Percentiles rank a stretch among this genome's conserved stretches.
Conservation (phyloP, 2,797 vertebrate genomes). For the Artibeus lituratus region DNA sequence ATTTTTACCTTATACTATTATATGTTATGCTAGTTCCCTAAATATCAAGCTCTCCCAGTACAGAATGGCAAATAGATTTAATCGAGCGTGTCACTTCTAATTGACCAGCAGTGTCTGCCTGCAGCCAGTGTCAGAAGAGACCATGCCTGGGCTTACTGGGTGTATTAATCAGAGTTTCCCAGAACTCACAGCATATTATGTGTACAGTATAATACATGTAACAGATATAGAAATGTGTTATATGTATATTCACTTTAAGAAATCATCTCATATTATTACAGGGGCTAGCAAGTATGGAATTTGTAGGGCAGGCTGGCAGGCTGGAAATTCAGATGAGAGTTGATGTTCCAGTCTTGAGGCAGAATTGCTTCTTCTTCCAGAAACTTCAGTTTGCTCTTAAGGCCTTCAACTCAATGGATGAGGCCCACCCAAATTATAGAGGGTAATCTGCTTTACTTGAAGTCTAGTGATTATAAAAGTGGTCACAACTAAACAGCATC, state of each 20-base stretch:
- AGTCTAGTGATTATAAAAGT: background rate
- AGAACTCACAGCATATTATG: background rate
- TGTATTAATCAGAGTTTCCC: background rate
- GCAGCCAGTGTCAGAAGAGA: background rate
- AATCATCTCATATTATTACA: background rate
- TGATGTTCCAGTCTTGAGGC: background rate
- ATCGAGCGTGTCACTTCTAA: background rate
- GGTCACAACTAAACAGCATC: background rate
- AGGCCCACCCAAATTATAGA: background rate
- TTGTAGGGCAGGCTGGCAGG: background rate
- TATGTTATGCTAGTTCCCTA: background rate
- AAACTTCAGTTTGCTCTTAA: background rate
- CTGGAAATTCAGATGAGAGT: background rate
- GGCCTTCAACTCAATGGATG: background rate
- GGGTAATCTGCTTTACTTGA: background rate
- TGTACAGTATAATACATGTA: background rate
- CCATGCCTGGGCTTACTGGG: background rate
- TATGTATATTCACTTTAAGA: background rate
- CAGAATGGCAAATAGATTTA: background rate
- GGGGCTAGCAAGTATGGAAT: background rate
- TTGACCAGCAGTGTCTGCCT: background rate
- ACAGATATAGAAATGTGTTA: background rate
- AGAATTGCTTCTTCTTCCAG: background rate
- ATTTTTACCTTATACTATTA: background rate
- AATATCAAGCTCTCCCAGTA: background rate